phyloP scores from a whole-genome alignment of 2,113 vertebrate genomes.

The Albula goreensis region DNA sequence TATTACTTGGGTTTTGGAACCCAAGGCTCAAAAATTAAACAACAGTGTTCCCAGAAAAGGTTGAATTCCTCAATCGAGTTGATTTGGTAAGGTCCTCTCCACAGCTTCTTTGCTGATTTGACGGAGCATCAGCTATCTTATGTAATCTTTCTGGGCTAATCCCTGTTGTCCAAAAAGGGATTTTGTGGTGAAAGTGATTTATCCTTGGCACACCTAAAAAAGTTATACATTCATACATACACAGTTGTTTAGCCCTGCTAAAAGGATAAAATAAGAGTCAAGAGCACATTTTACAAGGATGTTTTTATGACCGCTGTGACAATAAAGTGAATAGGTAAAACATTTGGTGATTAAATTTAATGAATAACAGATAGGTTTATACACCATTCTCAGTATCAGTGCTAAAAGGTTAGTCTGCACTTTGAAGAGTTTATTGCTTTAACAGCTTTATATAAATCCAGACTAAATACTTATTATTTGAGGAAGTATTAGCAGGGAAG shows the following conservation, averaged over 20 bases:
- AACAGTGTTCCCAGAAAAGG: no score
- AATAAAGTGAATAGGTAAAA: slow-evolving; percentile 78
- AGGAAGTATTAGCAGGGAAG: slow-evolving; percentile 75
- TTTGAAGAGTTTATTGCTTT: slow-evolving; percentile 51
- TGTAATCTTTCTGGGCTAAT: no score
- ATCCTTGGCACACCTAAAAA: slow-evolving; percentile 34
- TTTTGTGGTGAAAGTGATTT: neutral
- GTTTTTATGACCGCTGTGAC: slow-evolving; percentile 74
- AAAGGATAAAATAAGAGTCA: slow-evolving; percentile 68
- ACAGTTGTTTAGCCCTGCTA: slow-evolving; percentile 64
- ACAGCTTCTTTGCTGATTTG: neutral
- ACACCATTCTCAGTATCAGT: slow-evolving; percentile 43
- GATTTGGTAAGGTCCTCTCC: neutral
- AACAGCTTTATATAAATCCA: slow-evolving; percentile 43
- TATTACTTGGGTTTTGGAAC: no score
- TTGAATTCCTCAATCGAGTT: neutral
- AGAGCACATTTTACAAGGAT: slow-evolving; percentile 68
- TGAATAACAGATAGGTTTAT: slow-evolving; percentile 39
- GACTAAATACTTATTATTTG: slow-evolving; percentile 76
- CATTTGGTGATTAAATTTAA: slow-evolving; percentile 72
- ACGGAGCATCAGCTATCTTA: neutral
- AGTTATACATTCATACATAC: slow-evolving; percentile 32
- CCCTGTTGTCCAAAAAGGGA: neutral
- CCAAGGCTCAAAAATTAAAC: no score
- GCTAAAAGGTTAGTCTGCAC: slow-evolving; percentile 65